A percentile compares a stretch with the other conserved stretches of the same genome.
Conservation (phyloP, 2,113 vertebrate species). For the Centropristis striata region DNA sequence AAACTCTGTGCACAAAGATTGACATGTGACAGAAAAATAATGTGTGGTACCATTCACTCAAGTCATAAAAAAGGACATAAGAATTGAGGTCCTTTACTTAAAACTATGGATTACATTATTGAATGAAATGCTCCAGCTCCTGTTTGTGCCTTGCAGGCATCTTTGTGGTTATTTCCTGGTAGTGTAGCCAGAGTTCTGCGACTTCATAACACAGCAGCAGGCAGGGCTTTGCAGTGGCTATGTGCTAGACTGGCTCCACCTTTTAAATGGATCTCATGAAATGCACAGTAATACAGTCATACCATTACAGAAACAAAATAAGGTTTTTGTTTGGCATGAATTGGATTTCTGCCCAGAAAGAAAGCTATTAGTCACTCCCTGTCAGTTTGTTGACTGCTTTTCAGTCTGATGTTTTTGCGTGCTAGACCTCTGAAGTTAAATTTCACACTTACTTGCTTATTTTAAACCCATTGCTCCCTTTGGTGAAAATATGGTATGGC, state of each 20-base stretch:
- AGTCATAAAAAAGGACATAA: slow-evolving; percentile 83
- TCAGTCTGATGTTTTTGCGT: slow-evolving; percentile 67
- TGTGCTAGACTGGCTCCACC: slow-evolving; percentile 78
- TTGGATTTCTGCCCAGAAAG: slow-evolving; percentile 84
- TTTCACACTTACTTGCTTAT: slow-evolving; percentile 73
- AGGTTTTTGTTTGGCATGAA: slow-evolving; percentile 86
- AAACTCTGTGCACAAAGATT: slow-evolving; percentile 69
- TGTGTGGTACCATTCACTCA: slow-evolving; percentile 68
- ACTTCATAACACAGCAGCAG: slow-evolving; percentile 74
- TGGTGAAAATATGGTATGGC: slow-evolving; percentile 57
- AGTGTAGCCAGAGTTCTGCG: slow-evolving; percentile 68
- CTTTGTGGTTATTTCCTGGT: slow-evolving; percentile 81
- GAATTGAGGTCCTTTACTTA: slow-evolving; percentile 82
- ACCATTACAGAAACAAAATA: slow-evolving; percentile 87
- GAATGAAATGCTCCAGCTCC: slow-evolving; percentile 88
- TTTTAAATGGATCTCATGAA: slow-evolving; percentile 85
- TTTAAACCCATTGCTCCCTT: slow-evolving; percentile 68
- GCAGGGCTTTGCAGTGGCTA: slow-evolving; percentile 67
- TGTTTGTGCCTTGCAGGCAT: slow-evolving; percentile 87
- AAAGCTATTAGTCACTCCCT: slow-evolving; percentile 84
- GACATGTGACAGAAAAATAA: slow-evolving; percentile 71
- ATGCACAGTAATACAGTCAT: slow-evolving; percentile 86
- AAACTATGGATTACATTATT: slow-evolving; percentile 86
- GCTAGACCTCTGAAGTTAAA: slow-evolving; percentile 70
- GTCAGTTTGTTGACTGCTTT: slow-evolving; percentile 81